Evolutionary conservation across 1,140 invertebrate species (phyloP), one percentile per base, ranked within the genome.

Genomic region (Drosophila ogumai): DNA sequence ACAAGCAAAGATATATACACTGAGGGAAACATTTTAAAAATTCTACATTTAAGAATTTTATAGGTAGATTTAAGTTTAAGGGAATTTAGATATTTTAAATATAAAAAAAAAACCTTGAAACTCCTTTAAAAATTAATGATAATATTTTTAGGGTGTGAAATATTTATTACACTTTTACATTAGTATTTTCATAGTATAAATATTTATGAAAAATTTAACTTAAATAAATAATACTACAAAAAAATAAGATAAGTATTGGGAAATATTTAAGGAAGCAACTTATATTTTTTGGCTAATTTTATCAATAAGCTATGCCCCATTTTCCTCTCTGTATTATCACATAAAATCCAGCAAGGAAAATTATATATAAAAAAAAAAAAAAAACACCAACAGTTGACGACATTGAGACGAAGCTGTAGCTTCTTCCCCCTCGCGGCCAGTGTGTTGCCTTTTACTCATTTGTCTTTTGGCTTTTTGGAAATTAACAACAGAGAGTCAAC

Each of bases 401-500:
- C 84, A 84, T 88, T 78, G 84, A 88, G 84, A 88, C 75, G 61
- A 31, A 57, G 66, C 56, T 54, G 44, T 15, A 25, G 44, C 44
- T 47, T 47, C 22, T 46, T 46, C 32, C 7, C 13, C 13, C 32
- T 8, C 6, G 9, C 10, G 47, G 57, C 60, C 47, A 50, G 32
- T 54, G 50, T 63, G 67, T 73, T 87, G 82, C 71, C 81, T 78
- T 87, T 87, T 87, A 82, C 84, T 87, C 84, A 87, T 87, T 87
- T 87, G 84, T 87, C 84, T 87, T 88, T 88, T 87, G 84, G 84
- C 84, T 87, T 87, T 87, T 87, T 87, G 79, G 75, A 87, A 87
- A 87, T 87, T 87, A 87, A 87, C 82, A 87, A 82, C 82, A 87
- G 71, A 82, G 44, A 71, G 59, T 36, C n/a, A 57, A 38, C 46